Percentiles rank a stretch among this genome's conserved stretches.
These are phyloP conservation scores for Nerophis ophidion DNA, from an alignment of 2,113 vertebrate species.

Conservation along the genomic window DNA sequence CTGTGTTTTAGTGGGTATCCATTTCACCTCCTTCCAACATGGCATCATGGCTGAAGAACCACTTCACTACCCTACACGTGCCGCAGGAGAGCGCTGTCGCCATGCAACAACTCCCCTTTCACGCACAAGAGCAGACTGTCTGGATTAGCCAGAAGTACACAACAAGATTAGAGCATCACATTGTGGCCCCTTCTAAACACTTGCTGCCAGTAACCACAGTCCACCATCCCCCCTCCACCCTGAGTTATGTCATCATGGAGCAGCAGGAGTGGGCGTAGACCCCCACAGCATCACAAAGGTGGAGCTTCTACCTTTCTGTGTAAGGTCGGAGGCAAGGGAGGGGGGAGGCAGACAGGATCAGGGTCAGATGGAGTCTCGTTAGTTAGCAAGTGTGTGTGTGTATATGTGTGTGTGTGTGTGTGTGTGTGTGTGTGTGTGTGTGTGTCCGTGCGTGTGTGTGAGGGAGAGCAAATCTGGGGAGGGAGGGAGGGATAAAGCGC, in stretches of 20 bases:
- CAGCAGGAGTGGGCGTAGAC: slow-evolving; percentile 35
- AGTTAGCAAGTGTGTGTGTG: slow-evolving; percentile 28
- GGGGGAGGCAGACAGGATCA: slow-evolving; percentile 33
- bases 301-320: slow-evolving; percentile 41
- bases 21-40: slow-evolving; percentile 32
- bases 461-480: slow-evolving; percentile 26
- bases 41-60: neutral
- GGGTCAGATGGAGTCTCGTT: slow-evolving; percentile 48
- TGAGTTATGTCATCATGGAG: slow-evolving; percentile 38
- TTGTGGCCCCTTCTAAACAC: slow-evolving; percentile 36
- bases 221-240: neutral
- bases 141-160: slow-evolving; percentile 43
- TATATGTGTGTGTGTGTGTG: slow-evolving; percentile 20
- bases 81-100: neutral
- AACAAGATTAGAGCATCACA: slow-evolving; percentile 54
- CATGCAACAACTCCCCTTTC: slow-evolving; percentile 17
- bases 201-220: slow-evolving; percentile 28
- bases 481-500: slow-evolving; percentile 10
- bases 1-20: slow-evolving; percentile 1
- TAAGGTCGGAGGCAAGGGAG: slow-evolving; percentile 19
- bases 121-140: slow-evolving; percentile 9
- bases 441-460: slow-evolving; percentile 16
- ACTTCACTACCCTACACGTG: too few species aligned
- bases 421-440: slow-evolving; percentile 18
- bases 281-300: slow-evolving; percentile 51